Evolutionary conservation across 2,888 invertebrate genomes (phyloP), one percentile per base, ranked within the genome.

Genomic region (Sthenelais limicola): DNA sequence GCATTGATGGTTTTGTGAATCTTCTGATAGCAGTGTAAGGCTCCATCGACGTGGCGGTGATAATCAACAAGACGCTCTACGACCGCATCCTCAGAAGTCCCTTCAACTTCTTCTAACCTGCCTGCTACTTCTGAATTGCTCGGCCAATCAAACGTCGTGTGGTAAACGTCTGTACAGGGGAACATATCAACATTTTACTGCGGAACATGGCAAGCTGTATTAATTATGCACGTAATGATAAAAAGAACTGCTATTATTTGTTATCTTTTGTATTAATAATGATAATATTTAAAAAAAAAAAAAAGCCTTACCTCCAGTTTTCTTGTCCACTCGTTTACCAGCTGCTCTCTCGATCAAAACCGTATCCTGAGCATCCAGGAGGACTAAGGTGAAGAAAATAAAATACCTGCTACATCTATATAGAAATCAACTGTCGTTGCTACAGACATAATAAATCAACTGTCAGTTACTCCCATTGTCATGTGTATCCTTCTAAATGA

Each of bases 91-190:
- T 86, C 85, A 18, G 80, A 80, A 72, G 83, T 80, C 0, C 84
- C 85, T 15, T 80, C 73, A 0, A 80, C 83, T 54, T 83, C 82
- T 68, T 83, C 80, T 72, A 88, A 78, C 3, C 87, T 80, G 35
- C 75, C 77, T 74, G 82, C 84, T 9, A 87, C 77, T 24, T 84
- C 84, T 0, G 74, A 32, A 62, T 80, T 83, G 15, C 77, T 77
- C 1, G 88, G 87, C 82, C 83, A 83, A 79, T 88, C 87, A 82
- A 87, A 88, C 15, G 86, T 87, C 24, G 82, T 83, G 76, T 88
- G 88, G 76, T 86, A 88, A 9, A 88, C 81, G 68, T 88, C 88
- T 87, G 66, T 56, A 71, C 54, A n/a, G 32, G 48, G 24, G 21
- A 47, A 52, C 9, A n/a, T n/a, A n/a, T n/a, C n/a, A n/a, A n/a